Evolutionary conservation across 2,113 vertebrate genomes (phyloP), one percentile per base, ranked within the genome.

Genomic region (Willisornis vidua): DNA sequence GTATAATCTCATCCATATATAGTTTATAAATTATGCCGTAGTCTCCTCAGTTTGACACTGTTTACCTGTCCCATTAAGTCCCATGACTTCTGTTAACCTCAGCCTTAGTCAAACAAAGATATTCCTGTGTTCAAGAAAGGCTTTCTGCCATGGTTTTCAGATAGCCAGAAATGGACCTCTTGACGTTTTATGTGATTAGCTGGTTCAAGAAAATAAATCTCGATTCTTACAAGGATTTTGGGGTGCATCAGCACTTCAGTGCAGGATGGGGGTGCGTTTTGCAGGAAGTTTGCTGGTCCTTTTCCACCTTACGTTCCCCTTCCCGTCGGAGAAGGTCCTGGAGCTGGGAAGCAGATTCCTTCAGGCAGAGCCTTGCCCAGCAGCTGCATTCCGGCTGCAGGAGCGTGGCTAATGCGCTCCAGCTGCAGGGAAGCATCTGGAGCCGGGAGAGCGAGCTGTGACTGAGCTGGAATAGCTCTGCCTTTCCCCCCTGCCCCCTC

Each of bases 151-250:
- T 10, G 49, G 4, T 20, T 65, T 90, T 65, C 29, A n/a, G 25
- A 9, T 14, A 46, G 11, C 14, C 49, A 57, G 63, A 70, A 79
- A 57, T 14, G 20, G 54, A 68, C 7, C 18, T 90, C 16, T 67
- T 4, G 7, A 14, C 12, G 51, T 19, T 46, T 90, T 65, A 7
- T 3, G 43, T 29, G n/a, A 52, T n/a, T 18, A 54, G 14, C 16
- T 71, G 7, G 2, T 80, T 85, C 66, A 55, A 54, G 22, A 16
- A 49, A 39, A 24, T 28, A 35, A 35, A 52, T 22, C 5, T 65
- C 0, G 0, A 6, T 55, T 43, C 31, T 39, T 12, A 8, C 0
- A 1, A 71, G 62, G 35, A n/a, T 49, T 82, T 71, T 45, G 16
- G 16, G 16, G 55, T 18, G 7, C 52, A 4, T 14, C 24, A 71